These are phyloP conservation scores for Rhagonycha fulva DNA, from an alignment of 2,888 invertebrate genomes.

Conservation along the genomic window DNA sequence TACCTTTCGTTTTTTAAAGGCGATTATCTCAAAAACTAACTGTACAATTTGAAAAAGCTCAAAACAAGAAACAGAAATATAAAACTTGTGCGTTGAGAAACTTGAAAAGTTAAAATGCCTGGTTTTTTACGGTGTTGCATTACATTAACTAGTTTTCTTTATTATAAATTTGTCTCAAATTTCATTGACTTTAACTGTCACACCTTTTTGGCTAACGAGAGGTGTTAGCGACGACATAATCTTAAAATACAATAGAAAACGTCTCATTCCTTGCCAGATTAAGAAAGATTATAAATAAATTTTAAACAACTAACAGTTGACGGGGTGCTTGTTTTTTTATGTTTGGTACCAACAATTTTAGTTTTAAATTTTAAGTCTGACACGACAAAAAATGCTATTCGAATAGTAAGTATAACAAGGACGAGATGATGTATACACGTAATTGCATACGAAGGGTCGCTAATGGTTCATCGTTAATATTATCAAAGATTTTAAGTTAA, in stretches of 20 bases:
- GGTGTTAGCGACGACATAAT: slow-evolving; percentile 51
- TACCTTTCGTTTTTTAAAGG: too few species aligned
- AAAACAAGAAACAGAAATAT: not conserved
- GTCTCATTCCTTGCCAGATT: slow-evolving; percentile 53
- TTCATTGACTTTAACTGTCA: slow-evolving; percentile 44
- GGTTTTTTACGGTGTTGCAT: slow-evolving; percentile 31
- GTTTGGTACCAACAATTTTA: not conserved
- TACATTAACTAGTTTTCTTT: slow-evolving; percentile 37
- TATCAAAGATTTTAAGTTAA: slow-evolving; percentile 37
- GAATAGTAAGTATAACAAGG: not conserved
- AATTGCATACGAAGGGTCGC: slow-evolving; percentile 21
- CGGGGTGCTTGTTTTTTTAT: slow-evolving; percentile 33
- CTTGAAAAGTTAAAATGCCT: not conserved
- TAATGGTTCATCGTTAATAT: slow-evolving; percentile 42
- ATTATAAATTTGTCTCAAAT: slow-evolving; percentile 50
- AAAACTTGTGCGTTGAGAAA: not conserved
- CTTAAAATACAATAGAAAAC: slow-evolving; percentile 40
- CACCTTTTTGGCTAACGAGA: slow-evolving; percentile 40
- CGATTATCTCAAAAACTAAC: too few species aligned
- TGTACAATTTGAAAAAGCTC: too few species aligned
- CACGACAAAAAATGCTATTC: not conserved
- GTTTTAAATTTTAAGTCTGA: not conserved
- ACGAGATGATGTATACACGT: slow-evolving; percentile 1
- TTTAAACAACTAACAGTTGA: slow-evolving; percentile 52
- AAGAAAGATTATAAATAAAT: slow-evolving; percentile 52